These are phyloP conservation scores for Pogonus chalceus DNA, from an alignment of 1,140 invertebrate species.

Conservation along the genomic window DNA sequence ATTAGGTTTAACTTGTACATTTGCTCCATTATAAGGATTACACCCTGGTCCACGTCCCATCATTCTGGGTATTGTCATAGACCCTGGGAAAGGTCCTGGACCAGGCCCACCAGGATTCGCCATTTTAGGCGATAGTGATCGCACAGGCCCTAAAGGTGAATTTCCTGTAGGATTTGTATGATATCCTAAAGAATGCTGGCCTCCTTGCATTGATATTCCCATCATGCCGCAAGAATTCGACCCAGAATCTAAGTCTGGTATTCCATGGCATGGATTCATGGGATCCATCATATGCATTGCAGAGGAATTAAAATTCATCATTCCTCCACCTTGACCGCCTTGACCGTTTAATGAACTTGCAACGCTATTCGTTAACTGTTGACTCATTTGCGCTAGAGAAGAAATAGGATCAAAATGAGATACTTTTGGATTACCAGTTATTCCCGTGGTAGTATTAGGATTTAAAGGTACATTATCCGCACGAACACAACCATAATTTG, in stretches of 20 bases:
- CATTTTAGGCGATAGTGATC: constrained; percentile 38
- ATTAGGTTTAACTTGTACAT: constrained; percentile 88
- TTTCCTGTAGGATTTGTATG: constrained; percentile 19
- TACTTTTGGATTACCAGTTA: constrained; percentile 44
- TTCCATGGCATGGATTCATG: constrained; percentile 31
- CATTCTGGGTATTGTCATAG: constrained; percentile 35
- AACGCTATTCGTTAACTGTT: constrained; percentile 71
- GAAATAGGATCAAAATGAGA: constrained; percentile 84
- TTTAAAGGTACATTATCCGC: constrained; percentile 75
- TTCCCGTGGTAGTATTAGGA: constrained; percentile 60
- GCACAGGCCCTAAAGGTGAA: constrained; percentile 35
- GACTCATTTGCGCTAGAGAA: constrained; percentile 88
- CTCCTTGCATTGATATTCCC: constrained; percentile 32
- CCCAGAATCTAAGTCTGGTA: constrained; percentile 32
- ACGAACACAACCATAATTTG: constrained; percentile 39
- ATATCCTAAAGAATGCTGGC: constrained; percentile 30
- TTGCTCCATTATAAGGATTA: constrained; percentile 67
- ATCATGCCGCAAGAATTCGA: constrained; percentile 31
- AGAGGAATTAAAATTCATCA: constrained; percentile 47
- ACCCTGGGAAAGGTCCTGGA: constrained; percentile 32
- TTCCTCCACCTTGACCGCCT: constrained; percentile 43
- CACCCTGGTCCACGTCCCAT: constrained; percentile 48
- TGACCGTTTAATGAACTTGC: constrained; percentile 41
- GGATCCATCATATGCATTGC: constrained; percentile 45
- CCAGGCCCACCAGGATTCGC: constrained; percentile 9